phyloP scores from a whole-genome alignment of 1,140 invertebrate species.

The Anagrus nilaparvatae region DNA sequence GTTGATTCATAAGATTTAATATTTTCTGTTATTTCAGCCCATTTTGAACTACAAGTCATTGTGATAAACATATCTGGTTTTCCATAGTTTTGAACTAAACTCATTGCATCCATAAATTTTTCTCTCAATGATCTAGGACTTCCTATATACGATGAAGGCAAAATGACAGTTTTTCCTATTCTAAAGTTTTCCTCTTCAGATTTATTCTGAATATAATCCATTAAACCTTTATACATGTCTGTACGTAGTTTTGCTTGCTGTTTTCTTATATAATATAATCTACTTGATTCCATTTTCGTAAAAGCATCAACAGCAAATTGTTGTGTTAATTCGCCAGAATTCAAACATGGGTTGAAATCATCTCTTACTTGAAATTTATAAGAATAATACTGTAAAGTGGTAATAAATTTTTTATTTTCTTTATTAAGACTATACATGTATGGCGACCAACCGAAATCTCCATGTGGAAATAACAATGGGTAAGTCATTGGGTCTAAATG shows the following conservation, averaged over 20 bases:
- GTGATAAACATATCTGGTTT: slow-evolving; percentile 13
- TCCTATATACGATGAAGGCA: slow-evolving; percentile 10
- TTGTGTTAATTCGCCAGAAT: background rate
- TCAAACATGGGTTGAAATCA: background rate
- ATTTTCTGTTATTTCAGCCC: slow-evolving; percentile 21
- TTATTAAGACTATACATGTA: background rate
- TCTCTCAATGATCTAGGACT: slow-evolving; percentile 8
- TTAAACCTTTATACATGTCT: slow-evolving; percentile 10
- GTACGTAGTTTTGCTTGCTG: slow-evolving; percentile 10
- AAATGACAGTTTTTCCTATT: slow-evolving; percentile 11
- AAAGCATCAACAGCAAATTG: background rate
- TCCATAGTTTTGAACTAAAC: slow-evolving; percentile 7
- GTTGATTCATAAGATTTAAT: slow-evolving; percentile 28
- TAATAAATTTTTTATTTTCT: background rate
- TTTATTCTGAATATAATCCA: slow-evolving; percentile 13
- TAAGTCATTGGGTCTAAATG: slow-evolving; percentile 2
- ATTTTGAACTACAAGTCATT: slow-evolving; percentile 11
- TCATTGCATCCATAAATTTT: slow-evolving; percentile 14
- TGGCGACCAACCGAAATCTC: background rate
- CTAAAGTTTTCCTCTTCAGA: background rate
- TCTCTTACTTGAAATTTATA: background rate
- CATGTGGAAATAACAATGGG: slow-evolving; percentile 1
- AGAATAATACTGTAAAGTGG: background rate
- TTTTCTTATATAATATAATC: slow-evolving; percentile 1
- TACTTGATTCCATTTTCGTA: background rate